Conservation (phyloP, 1,140 invertebrate species). For the Caenorhabditis briggsae region DNA sequence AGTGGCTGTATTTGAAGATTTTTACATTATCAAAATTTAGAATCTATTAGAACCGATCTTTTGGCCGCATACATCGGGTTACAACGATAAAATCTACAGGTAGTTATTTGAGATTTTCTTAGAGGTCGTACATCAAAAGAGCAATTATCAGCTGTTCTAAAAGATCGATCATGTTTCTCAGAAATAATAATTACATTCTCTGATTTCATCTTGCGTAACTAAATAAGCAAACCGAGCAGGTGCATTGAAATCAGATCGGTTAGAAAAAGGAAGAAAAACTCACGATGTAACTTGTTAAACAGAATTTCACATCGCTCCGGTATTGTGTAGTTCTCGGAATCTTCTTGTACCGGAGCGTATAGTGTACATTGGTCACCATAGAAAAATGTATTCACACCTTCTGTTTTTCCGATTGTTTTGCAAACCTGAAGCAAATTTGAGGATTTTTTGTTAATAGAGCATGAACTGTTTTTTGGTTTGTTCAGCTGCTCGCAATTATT, state of each 20-base stretch:
- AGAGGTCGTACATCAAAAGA: too few relatives aligned
- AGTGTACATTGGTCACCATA: not conserved
- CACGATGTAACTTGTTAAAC: conserved; percentile 39
- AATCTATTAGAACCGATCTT: not conserved
- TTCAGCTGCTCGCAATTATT: too few relatives aligned
- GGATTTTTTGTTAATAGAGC: not conserved
- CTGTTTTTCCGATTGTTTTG: not conserved
- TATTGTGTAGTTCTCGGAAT: conserved; percentile 3
- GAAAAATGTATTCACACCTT: not conserved
- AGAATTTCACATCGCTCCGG: conserved; percentile 20
- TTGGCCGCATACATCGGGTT: not conserved
- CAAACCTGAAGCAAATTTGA: not conserved
- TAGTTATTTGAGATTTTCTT: not conserved
- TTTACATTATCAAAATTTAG: not conserved
- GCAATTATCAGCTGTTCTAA: too few relatives aligned
- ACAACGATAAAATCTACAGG: too few relatives aligned
- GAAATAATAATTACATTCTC: too few relatives aligned
- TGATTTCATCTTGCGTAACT: too few relatives aligned
- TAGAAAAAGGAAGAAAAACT: not conserved
- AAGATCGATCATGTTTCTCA: too few relatives aligned
- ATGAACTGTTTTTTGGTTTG: too few relatives aligned
- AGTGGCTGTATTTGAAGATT: conserved; percentile 15
- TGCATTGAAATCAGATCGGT: too few relatives aligned
- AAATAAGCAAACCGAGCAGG: too few relatives aligned
- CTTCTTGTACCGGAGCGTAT: not conserved